Base-by-base conservation (phyloP, 2,888 invertebrate species). In the Dendrolimus pini region DNA sequence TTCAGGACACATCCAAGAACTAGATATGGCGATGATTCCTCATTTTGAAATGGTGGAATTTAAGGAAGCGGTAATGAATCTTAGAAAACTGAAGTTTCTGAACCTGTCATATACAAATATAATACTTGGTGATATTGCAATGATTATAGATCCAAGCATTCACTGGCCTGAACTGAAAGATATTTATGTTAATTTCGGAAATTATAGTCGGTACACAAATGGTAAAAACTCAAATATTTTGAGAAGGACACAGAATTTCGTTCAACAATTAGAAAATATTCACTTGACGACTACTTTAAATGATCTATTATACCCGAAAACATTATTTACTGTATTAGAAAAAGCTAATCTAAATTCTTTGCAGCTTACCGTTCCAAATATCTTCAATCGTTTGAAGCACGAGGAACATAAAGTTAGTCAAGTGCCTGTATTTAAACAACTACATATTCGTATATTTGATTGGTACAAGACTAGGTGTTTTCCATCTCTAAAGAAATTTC, bases 21-120 rank as follows among this genome's bases (percentile, higher is more conserved):
- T 89, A 1, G 78, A 83, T 62, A 59, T 88, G 65, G 66, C 77
- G 67, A 82, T 77, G 52, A 74, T 86, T 41, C 65, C 65, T 41
- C 77, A 85, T 67, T 68, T 88, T 55, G 68, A 65, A 53, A 83
- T 79, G 65, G 69, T 74, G 41, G 54, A 65, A 41, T 61, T 87
- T 12, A 30, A 82, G 54, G 69, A 73, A 53, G 78, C 74, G 9
- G 60, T 83, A 47, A 80, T 69, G 57, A 77, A 67, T 58, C 60
- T 86, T 57, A 82, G 82, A 61, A 65, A 60, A 54, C 66, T 89
- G 57, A 74, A 71, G 64, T 69, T 71, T 42, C 65, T 89, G 55
- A 78, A 89, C 74, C 69, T 89, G 18, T 76, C 85, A 2, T 85
- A 77, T 56, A 89, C 89, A 53, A 75, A 76, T 57, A 74, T 88